These are phyloP conservation scores for Hyperoplus immaculatus DNA, from an alignment of 2,797 vertebrate species.

Conservation along the genomic window DNA sequence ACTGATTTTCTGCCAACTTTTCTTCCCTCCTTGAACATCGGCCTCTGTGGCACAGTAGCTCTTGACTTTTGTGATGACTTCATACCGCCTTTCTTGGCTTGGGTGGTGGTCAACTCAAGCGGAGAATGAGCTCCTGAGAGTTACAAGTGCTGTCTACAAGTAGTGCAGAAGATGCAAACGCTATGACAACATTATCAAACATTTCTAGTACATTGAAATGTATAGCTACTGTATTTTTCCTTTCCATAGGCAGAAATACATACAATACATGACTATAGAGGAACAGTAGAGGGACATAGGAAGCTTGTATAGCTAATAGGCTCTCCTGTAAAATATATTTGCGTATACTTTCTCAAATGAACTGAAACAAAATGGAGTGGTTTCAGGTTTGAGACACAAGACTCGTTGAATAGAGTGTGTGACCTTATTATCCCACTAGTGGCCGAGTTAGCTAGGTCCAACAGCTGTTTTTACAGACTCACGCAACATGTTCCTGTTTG, in stretches of 20 bases:
- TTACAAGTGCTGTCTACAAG: constrained; percentile 57
- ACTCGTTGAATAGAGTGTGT: not conserved
- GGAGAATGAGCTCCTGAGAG: constrained; percentile 74
- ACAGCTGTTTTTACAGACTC: not conserved
- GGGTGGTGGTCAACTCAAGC: constrained; percentile 75
- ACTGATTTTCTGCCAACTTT: constrained; percentile 80
- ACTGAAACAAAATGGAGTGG: not conserved
- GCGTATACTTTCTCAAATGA: not conserved
- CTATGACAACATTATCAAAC: constrained; percentile 42
- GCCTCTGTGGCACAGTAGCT: constrained; percentile 81
- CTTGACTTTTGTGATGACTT: constrained; percentile 82
- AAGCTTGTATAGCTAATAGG: not conserved
- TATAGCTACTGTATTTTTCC: not conserved
- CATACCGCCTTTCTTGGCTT: constrained; percentile 77
- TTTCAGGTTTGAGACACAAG: not conserved
- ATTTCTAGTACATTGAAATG: constrained; percentile 40
- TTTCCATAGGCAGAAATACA: not conserved
- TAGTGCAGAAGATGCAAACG: constrained; percentile 41
- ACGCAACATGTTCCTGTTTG: not conserved
- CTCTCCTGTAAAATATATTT: not conserved
- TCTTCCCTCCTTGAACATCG: constrained; percentile 77
- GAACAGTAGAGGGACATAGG: not conserved
- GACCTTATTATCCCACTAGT: not conserved
- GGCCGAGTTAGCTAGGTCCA: not conserved
- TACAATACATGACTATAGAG: not conserved